Base-by-base conservation (phyloP, 1,140 invertebrate genomes). In the Bacillus rossius region DNA sequence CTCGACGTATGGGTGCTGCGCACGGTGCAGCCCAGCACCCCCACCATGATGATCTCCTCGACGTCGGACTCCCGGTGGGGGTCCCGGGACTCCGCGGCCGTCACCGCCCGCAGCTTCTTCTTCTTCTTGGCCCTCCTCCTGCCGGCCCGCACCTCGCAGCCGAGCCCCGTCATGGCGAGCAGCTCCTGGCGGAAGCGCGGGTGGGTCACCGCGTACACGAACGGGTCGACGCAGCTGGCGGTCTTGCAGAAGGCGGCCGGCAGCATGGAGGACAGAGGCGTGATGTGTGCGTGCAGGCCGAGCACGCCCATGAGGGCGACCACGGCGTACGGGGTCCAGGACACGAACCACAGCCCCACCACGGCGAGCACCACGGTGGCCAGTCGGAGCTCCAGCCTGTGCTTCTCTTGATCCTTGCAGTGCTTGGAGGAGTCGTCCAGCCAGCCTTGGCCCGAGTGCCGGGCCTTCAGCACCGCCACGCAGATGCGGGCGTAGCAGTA, bases 321-420 rank as follows among this genome's bases (percentile, higher is more conserved):
- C 5, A 84, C 70, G 1, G 88, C 83, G 65, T 89, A 89, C 0
- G 87, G 87, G 0, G 86, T 87, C 88, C 88, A 91, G 3, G 87
- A 84, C 7, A 85, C 62, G 63, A 89, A 83, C 80, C 88, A 91
- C 50, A 89, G 68, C 0, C 77, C 75, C 51, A 89, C 84, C 0
- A 89, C 80, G 10, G 78, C 74, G 10, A 86, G 78, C 16, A 87
- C 83, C 25, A 86, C 77, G 17, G 81, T 73, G 0, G 85, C 82
- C 23, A 89, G 73, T 67, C 83, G 81, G 10, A 86, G 69, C 69
- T 88, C 87, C 19, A 79, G 83, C 61, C 81, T 84, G 22, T 77
- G 75, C 64, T 84, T 85, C 41, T 84, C 77, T 69, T 87, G 79
- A 61, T 84, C 78, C 55, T 79, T 79, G 0, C 80, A 75, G 58